These are phyloP conservation scores for Xylota sylvarum DNA, from an alignment of 2,888 invertebrate species.

Conservation along the genomic window DNA sequence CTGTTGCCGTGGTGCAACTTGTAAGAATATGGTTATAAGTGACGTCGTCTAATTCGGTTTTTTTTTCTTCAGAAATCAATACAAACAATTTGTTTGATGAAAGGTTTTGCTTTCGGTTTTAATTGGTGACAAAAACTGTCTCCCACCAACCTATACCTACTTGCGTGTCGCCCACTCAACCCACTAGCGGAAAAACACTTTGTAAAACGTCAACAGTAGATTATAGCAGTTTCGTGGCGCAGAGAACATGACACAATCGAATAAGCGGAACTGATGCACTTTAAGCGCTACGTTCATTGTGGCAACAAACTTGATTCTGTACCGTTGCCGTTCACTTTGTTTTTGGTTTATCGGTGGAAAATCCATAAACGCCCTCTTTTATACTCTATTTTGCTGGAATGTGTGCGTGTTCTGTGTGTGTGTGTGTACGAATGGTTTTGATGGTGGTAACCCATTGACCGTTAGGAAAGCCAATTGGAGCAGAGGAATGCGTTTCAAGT, in stretches of 20 bases:
- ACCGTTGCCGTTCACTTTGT: slow-evolving; percentile 8
- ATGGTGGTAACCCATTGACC: slow-evolving; percentile 57
- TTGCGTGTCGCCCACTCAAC: slow-evolving; percentile 1
- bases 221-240: slow-evolving; percentile 35
- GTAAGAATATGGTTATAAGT: slow-evolving; percentile 43
- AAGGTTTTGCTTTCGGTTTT: slow-evolving; percentile 17
- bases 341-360: slow-evolving; percentile 32
- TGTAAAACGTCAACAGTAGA: slow-evolving; percentile 57
- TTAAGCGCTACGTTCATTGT: slow-evolving; percentile 18
- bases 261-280: background rate
- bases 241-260: slow-evolving; percentile 31
- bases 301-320: slow-evolving; percentile 27
- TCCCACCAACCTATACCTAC: background rate
- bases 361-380: slow-evolving; percentile 18
- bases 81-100: slow-evolving; percentile 2
- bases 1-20: slow-evolving; percentile 58
- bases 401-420: background rate
- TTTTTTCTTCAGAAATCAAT: slow-evolving; percentile 27
- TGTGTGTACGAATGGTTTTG: slow-evolving; percentile 12
- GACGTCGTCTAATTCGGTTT: slow-evolving; percentile 10
- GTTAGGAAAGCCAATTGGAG: slow-evolving; percentile 41
- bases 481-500: slow-evolving; percentile 45
- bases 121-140: slow-evolving; percentile 18
- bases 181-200: background rate
- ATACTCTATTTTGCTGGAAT: background rate